Percentiles rank a stretch among this genome's conserved stretches.
phyloP scores from a whole-genome alignment of 2,113 vertebrate genomes.

The Poeciliopsis occidentalis region DNA sequence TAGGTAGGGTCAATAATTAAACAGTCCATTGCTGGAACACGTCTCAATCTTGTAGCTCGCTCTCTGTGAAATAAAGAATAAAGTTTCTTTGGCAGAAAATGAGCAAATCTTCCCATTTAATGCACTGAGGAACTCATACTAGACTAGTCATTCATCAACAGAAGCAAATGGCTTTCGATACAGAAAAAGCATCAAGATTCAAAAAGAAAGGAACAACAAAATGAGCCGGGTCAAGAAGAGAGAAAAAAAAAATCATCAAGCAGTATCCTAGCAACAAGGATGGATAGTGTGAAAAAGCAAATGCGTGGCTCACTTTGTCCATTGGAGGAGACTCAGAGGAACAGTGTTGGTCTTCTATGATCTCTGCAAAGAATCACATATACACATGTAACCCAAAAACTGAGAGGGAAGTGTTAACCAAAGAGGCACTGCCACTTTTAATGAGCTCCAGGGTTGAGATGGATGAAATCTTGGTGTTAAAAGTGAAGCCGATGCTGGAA shows the following conservation, averaged over 20 bases:
- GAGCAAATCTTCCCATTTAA: conserved; percentile 8
- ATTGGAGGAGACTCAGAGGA: conserved; percentile 51
- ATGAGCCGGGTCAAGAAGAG: conserved; percentile 47
- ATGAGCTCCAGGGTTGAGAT: not conserved
- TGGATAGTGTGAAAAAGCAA: conserved; percentile 55
- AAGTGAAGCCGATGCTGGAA: too few species aligned
- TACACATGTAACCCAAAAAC: conserved; percentile 25
- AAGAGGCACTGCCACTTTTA: conserved; percentile 11
- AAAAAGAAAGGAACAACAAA: conserved; percentile 38
- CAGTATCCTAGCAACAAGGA: conserved; percentile 74
- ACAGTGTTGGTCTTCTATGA: conserved; percentile 57
- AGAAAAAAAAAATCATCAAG: conserved; percentile 58
- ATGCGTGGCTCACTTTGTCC: conserved; percentile 59
- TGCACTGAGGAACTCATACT: not conserved
- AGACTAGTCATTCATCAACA: conserved; percentile 3
- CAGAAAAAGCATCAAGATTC: conserved; percentile 12
- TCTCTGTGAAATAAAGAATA: not conserved
- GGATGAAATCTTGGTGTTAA: not conserved
- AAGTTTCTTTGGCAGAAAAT: not conserved
- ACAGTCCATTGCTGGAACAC: not conserved
- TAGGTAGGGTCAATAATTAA: conserved; percentile 1
- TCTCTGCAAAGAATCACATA: conserved; percentile 42
- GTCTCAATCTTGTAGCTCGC: not conserved
- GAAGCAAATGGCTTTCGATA: not conserved
- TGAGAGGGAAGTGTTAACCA: conserved; percentile 10